Evolutionary conservation across 2,113 vertebrate species (phyloP).

Genomic region (Caranx ignobilis): DNA sequence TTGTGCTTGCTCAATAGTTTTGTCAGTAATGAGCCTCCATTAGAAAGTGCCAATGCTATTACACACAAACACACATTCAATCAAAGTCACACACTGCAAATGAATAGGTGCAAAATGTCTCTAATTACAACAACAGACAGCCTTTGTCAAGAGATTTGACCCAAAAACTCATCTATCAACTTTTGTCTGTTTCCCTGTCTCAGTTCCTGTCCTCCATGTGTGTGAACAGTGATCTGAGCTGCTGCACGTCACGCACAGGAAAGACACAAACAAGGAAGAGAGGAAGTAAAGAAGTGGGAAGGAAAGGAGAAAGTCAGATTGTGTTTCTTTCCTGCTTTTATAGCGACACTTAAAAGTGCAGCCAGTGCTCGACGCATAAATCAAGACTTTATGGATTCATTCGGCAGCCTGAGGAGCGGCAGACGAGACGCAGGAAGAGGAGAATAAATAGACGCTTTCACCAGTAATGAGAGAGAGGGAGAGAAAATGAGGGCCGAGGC

Average conservation of each 20-base stretch:
- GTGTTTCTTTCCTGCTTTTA: conserved; percentile 46
- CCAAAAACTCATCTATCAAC: conserved; percentile 22
- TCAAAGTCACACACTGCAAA: neutral
- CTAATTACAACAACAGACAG: neutral
- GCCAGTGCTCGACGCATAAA: conserved; percentile 50
- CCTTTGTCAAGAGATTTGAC: conserved; percentile 9
- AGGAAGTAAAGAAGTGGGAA: neutral
- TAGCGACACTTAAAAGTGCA: conserved; percentile 52
- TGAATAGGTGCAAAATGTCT: neutral
- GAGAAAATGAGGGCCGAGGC: conserved; percentile 31
- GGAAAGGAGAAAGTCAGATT: neutral
- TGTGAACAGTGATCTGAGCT: conserved; percentile 1
- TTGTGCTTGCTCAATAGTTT: conserved; percentile 17
- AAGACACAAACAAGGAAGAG: neutral
- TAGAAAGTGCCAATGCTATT: conserved; percentile 7
- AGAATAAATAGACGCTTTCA: conserved; percentile 52
- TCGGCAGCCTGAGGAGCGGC: conserved; percentile 2
- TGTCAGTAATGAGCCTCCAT: conserved; percentile 31
- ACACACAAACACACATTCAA: conserved; percentile 14
- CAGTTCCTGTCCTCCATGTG: neutral
- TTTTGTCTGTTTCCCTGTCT: neutral
- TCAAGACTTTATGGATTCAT: conserved; percentile 65
- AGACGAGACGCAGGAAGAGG: conserved; percentile 22
- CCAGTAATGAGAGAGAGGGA: conserved; percentile 38
- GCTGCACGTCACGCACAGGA: neutral